These are phyloP conservation scores for Sturnira hondurensis DNA, from an alignment of 2,113 vertebrate genomes.

Conservation along the genomic window DNA sequence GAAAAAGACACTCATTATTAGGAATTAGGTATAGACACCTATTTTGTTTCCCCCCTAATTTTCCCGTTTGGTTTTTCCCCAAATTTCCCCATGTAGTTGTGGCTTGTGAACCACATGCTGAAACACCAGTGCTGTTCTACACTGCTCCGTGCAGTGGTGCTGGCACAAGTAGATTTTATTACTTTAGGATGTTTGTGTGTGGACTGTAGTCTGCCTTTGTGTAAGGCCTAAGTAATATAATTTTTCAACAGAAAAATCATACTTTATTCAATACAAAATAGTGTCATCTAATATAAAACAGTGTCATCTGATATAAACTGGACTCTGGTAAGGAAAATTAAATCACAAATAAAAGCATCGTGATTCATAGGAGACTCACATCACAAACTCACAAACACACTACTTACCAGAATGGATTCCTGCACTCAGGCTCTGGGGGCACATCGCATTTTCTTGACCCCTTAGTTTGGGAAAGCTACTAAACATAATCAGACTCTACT, in stretches of 20 bases:
- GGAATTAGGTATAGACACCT: neutral
- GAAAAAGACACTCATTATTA: neutral
- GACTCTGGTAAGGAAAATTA: neutral
- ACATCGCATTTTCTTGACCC: neutral
- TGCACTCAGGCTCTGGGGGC: neutral
- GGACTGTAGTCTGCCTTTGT: neutral
- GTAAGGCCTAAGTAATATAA: neutral
- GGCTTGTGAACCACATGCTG: neutral
- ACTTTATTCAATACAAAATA: neutral
- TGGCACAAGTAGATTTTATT: neutral
- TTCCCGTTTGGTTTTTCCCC: neutral
- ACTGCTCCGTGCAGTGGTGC: neutral
- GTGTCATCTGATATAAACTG: neutral
- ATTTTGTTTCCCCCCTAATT: neutral
- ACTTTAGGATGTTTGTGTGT: neutral
- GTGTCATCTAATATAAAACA: neutral
- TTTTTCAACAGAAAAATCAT: constrained; percentile 10
- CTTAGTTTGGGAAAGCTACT: constrained; percentile 27
- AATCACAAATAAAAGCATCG: neutral
- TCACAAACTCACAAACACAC: neutral
- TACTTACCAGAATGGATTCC: neutral
- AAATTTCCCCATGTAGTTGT: neutral
- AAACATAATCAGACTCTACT: neutral
- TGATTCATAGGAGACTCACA: neutral
- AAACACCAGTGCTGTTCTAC: neutral